Percentiles rank a stretch among this genome's conserved stretches.
These are phyloP conservation scores for Lapara coniferarum DNA, from an alignment of 2,888 invertebrate species.

Conservation along the genomic window DNA sequence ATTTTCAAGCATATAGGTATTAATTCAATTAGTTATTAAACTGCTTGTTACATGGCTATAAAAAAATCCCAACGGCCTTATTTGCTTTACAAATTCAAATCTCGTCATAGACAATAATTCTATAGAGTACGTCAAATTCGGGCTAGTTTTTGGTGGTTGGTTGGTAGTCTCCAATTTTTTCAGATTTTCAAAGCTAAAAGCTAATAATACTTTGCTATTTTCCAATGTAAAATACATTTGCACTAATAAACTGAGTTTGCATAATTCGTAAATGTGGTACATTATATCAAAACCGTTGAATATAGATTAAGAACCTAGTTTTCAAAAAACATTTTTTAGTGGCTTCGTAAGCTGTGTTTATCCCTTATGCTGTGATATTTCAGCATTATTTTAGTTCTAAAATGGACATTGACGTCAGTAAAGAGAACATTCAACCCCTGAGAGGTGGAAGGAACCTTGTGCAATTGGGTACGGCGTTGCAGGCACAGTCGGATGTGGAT, in stretches of 20 bases:
- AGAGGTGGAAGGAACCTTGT: constrained; percentile 92
- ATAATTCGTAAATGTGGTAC: constrained; percentile 38
- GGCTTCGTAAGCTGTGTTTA: constrained; percentile 70
- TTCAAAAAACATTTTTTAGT: constrained; percentile 64
- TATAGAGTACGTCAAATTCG: constrained; percentile 72
- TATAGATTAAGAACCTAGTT: constrained; percentile 46
- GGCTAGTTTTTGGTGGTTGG: constrained; percentile 74
- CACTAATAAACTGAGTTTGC: constrained; percentile 40
- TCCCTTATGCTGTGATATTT: constrained; percentile 74
- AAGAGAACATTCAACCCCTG: constrained; percentile 98
- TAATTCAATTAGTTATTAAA: too few species aligned
- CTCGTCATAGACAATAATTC: constrained; percentile 61
- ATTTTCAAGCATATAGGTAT: too few species aligned
- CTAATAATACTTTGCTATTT: constrained; percentile 44
- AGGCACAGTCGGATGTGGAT: constrained; percentile 88
- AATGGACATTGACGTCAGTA: constrained; percentile 91
- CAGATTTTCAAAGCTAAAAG: constrained; percentile 64
- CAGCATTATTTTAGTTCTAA: constrained; percentile 67
- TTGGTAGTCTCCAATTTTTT: constrained; percentile 75
- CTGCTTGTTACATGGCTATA: too few species aligned
- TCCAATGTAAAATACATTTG: constrained; percentile 39
- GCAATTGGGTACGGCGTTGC: constrained; percentile 90
- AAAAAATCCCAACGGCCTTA: constrained; percentile 49
- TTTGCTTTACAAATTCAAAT: constrained; percentile 63
- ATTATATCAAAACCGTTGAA: constrained; percentile 39